Percentiles rank a stretch among this genome's conserved stretches.
These are phyloP conservation scores for Aplidium turbinatum DNA, from an alignment of 23 tunicate species.

Conservation along the genomic window DNA sequence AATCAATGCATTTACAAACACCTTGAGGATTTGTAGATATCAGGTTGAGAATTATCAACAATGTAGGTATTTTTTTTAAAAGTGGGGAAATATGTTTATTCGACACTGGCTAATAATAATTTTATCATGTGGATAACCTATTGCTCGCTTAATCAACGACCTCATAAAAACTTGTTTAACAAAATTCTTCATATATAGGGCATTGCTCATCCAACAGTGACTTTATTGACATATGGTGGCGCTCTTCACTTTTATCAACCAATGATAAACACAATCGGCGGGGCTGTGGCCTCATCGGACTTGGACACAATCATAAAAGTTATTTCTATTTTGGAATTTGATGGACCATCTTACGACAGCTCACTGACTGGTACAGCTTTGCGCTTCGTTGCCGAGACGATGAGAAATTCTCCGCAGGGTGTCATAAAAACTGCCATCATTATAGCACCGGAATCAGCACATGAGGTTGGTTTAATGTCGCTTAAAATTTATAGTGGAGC, in stretches of 20 bases:
- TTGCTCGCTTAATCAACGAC: too few species aligned
- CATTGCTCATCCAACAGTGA: not conserved
- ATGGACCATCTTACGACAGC: slow-evolving; percentile 27
- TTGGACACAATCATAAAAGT: not conserved
- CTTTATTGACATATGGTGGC: slow-evolving; percentile 27
- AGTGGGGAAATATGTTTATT: too few species aligned
- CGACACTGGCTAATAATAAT: too few species aligned
- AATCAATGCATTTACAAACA: too few species aligned
- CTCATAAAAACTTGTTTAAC: too few species aligned
- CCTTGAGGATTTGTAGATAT: too few species aligned
- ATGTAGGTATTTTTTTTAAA: too few species aligned
- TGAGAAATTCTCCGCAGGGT: not conserved
- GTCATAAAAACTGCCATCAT: not conserved
- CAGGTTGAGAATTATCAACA: too few species aligned
- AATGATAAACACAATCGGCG: slow-evolving; percentile 11
- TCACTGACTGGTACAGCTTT: not conserved
- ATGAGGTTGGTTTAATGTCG: not conserved
- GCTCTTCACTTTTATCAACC: slow-evolving; percentile 24
- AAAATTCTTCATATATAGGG: too few species aligned
- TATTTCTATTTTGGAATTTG: not conserved
- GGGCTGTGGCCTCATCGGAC: not conserved
- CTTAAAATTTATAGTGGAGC: too few species aligned
- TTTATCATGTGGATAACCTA: too few species aligned
- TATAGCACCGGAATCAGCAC: slow-evolving; percentile 18
- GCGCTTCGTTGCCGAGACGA: not conserved